Conservation (phyloP, 2,113 vertebrate genomes). For the Brevimyrus niger region DNA sequence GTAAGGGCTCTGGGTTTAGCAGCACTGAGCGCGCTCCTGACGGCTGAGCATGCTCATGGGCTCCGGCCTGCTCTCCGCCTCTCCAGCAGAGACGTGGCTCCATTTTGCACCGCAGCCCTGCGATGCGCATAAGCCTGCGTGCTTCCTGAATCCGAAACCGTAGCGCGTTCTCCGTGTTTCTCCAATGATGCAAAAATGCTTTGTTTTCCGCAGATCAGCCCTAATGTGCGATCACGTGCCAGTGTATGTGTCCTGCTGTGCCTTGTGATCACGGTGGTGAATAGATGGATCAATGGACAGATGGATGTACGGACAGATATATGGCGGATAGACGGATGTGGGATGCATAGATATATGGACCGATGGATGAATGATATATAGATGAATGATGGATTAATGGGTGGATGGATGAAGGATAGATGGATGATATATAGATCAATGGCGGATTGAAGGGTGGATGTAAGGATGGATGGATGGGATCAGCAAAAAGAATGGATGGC, state of each 20-base stretch:
- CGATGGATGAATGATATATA: too few relatives aligned
- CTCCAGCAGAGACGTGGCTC: background rate
- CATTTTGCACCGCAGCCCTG: background rate
- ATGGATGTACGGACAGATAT: background rate
- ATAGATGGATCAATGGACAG: background rate
- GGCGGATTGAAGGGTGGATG: background rate
- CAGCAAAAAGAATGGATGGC: background rate
- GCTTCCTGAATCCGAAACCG: background rate
- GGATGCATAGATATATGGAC: background rate
- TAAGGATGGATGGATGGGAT: background rate
- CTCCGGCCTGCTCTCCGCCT: background rate
- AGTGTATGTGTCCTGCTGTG: background rate
- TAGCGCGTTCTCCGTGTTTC: background rate
- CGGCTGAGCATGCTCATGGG: background rate
- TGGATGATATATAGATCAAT: background rate
- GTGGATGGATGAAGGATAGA: background rate
- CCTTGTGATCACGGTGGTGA: background rate
- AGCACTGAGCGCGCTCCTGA: background rate
- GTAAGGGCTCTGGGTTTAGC: slow-evolving; percentile 58
- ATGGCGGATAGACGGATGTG: background rate
- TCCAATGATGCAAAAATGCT: background rate
- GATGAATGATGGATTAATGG: background rate
- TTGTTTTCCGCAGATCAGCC: background rate
- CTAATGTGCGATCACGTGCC: background rate
- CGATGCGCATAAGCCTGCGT: background rate